Conservation (phyloP, 2,888 invertebrate species). For the Platerodrilus igneus region DNA sequence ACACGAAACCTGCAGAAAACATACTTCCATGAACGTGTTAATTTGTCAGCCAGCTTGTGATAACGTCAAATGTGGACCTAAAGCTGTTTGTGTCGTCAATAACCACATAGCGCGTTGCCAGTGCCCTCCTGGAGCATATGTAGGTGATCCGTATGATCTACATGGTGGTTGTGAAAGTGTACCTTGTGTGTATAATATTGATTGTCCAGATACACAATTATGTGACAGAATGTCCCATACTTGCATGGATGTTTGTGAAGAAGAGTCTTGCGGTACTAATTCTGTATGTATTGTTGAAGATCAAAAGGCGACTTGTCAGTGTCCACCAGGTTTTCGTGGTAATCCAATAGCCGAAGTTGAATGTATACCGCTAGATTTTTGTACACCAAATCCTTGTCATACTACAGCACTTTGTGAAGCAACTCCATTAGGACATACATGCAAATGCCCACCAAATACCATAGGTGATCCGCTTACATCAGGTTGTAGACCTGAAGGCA, state of each 20-base stretch:
- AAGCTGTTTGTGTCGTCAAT: slow-evolving; percentile 82
- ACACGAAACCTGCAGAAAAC: slow-evolving; percentile 69
- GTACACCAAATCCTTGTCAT: slow-evolving; percentile 77
- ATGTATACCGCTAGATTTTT: slow-evolving; percentile 67
- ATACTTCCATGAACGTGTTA: slow-evolving; percentile 53
- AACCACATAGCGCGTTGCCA: slow-evolving; percentile 87
- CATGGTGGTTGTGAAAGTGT: slow-evolving; percentile 71
- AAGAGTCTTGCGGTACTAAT: slow-evolving; percentile 78
- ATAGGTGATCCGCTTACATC: slow-evolving; percentile 70
- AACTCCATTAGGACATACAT: slow-evolving; percentile 63
- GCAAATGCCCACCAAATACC: slow-evolving; percentile 71
- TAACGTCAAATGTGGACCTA: slow-evolving; percentile 72
- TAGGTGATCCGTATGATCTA: slow-evolving; percentile 79
- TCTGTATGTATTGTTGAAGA: slow-evolving; percentile 85
- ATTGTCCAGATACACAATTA: slow-evolving; percentile 73
- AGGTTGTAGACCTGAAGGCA: slow-evolving; percentile 75
- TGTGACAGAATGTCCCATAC: slow-evolving; percentile 80
- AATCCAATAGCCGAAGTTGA: slow-evolving; percentile 82
- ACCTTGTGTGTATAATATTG: slow-evolving; percentile 81
- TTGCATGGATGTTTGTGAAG: slow-evolving; percentile 75
- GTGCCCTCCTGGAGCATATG: slow-evolving; percentile 81
- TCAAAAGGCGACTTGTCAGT: slow-evolving; percentile 77
- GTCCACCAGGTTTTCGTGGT: slow-evolving; percentile 76
- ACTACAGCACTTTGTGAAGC: slow-evolving; percentile 72
- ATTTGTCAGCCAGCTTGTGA: slow-evolving; percentile 77